Evolutionary conservation across 2,113 vertebrate species (phyloP), one percentile per base, ranked within the genome.

Genomic region (Eulemur rufifrons): DNA sequence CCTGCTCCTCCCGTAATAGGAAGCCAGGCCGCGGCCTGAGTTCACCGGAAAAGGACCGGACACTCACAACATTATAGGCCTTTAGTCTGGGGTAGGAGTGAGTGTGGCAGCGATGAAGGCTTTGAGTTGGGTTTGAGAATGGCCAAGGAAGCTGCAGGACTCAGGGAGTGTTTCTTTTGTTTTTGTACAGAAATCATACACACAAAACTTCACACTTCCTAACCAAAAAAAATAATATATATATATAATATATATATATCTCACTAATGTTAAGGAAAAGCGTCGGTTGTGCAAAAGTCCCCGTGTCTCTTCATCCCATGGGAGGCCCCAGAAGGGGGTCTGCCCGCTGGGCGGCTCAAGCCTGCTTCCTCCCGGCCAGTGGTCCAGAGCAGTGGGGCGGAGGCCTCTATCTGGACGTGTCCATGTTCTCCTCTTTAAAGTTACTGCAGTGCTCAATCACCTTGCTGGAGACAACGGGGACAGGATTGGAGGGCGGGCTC

Each of bases 371-470:
- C 83, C 76, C 3, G 11, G 84, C 90, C 95, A 27, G 68, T 21
- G 89, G 94, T 98, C 96, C 90, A 64, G 92, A 82, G 82, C 61
- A 11, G 76, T 45, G 82, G n/a, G 68, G 54, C 4, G 0, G 64
- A 69, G 82, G 97, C 97, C 98, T 99, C 99, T 98, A 99, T 99
- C 99, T 99, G 97, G 99, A 99, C 11, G 99, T 99, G 98, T 99
- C 99, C 99, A 99, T 99, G 96, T 99, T 99, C 98, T 99, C 99
- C 93, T 99, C 99, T 98, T 99, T 99, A 98, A 99, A 99, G 98
- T 98, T 99, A 98, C 99, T 99, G 98, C 99, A 99, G 96, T 99
- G 99, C 97, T 99, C 99, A 98, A 99, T 99, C 95, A 99, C 99
- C 98, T 99, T 99, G 97, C 99, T 99, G 98, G 34, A 96, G 97